These are phyloP conservation scores for Hippopotamus amphibius DNA, from an alignment of 2,113 vertebrate genomes.

Conservation along the genomic window DNA sequence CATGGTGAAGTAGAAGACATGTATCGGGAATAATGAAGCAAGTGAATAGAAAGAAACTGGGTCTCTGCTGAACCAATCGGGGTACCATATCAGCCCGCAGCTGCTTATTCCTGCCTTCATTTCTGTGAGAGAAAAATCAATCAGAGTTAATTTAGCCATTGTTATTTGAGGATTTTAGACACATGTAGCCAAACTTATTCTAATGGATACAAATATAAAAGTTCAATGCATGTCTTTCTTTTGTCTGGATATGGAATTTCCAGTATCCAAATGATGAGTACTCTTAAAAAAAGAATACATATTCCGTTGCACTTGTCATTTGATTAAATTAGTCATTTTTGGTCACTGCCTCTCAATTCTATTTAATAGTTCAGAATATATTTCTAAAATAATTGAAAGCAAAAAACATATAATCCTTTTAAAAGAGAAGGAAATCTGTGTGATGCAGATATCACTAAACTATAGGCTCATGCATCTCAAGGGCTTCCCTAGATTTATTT, in stretches of 20 bases:
- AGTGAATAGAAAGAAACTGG: neutral
- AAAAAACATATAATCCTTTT: neutral
- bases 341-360: neutral
- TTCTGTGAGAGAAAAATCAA: neutral
- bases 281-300: neutral
- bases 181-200: neutral
- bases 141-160: neutral
- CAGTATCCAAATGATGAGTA: neutral
- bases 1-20: neutral
- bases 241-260: neutral
- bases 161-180: neutral
- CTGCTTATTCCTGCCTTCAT: neutral
- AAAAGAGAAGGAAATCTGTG: conserved; percentile 32
- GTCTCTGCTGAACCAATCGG: neutral
- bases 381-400: conserved; percentile 49
- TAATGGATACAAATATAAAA: neutral
- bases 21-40: neutral
- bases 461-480: neutral
- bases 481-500: neutral
- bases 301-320: neutral
- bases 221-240: neutral
- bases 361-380: neutral
- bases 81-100: fast-evolving
- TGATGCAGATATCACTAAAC: neutral
- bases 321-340: conserved; percentile 33